Conservation (phyloP, 2,888 invertebrate genomes). For the Idaea aversata region DNA sequence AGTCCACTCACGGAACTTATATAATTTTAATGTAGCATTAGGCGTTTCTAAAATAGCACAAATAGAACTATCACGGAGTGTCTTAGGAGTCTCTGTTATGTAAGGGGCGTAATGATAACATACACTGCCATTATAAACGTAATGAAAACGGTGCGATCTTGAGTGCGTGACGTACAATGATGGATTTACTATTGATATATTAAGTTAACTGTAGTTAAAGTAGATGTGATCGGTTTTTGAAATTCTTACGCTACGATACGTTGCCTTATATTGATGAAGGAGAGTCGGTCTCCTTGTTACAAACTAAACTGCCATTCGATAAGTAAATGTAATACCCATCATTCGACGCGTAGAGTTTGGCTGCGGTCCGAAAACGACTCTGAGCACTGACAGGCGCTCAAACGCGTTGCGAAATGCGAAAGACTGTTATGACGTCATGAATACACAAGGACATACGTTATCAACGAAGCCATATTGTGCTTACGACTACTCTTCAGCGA, state of each 20-base stretch:
- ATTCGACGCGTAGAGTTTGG: conserved; percentile 55
- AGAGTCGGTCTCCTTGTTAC: conserved; percentile 32
- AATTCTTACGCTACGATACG: conserved; percentile 54
- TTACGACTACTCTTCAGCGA: no score
- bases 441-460: no score
- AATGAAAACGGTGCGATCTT: conserved; percentile 57
- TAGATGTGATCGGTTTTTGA: conserved; percentile 43
- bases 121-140: conserved; percentile 75
- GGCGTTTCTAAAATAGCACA: conserved; percentile 65
- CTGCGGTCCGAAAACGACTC: no score
- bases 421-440: no score
- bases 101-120: conserved; percentile 56
- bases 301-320: conserved; percentile 77
- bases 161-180: conserved; percentile 52
- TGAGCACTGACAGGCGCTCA: no score
- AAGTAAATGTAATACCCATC: conserved; percentile 69
- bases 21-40: conserved; percentile 65
- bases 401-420: no score
- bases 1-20: conserved; percentile 57
- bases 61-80: conserved; percentile 61
- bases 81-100: conserved; percentile 53
- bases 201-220: conserved; percentile 32
- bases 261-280: conserved; percentile 57
- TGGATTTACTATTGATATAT: conserved; percentile 41
- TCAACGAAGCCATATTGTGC: no score